Evolutionary conservation across 2,797 vertebrate genomes (phyloP).

Genomic region (Enoplosus armatus): DNA sequence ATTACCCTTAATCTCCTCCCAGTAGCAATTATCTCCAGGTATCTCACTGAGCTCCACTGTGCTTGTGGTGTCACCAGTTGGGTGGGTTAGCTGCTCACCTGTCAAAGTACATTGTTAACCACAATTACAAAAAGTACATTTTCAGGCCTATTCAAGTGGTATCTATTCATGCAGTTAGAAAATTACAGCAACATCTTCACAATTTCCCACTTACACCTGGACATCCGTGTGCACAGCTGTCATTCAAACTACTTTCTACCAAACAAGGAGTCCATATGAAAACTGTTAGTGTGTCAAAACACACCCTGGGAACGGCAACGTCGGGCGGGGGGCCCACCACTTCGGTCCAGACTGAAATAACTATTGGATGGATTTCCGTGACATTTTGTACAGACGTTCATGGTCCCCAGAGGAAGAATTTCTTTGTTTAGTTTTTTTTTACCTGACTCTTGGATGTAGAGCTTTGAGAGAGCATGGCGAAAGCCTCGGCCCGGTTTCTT

Average conservation of each 20-base stretch:
- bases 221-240: not conserved
- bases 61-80: slow-evolving; percentile 32
- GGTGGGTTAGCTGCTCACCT: slow-evolving; percentile 49
- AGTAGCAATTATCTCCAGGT: slow-evolving; percentile 43
- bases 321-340: too few species aligned
- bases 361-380: not conserved
- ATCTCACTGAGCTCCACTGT: slow-evolving; percentile 52
- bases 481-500: slow-evolving; percentile 71
- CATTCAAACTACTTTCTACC: not conserved
- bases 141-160: not conserved
- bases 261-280: not conserved
- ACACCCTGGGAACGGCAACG: not conserved
- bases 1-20: slow-evolving; percentile 68
- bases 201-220: not conserved
- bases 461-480: slow-evolving; percentile 57
- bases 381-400: not conserved
- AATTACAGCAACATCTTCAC: not conserved
- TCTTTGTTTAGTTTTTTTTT: not conserved
- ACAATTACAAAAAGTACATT: not conserved
- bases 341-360: too few species aligned
- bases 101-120: not conserved
- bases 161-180: not conserved
- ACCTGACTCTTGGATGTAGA: slow-evolving; percentile 77
- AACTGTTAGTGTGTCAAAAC: not conserved
- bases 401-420: not conserved